These are phyloP conservation scores for Polydesmus complanatus DNA, from an alignment of 2,888 invertebrate species.

Conservation along the genomic window DNA sequence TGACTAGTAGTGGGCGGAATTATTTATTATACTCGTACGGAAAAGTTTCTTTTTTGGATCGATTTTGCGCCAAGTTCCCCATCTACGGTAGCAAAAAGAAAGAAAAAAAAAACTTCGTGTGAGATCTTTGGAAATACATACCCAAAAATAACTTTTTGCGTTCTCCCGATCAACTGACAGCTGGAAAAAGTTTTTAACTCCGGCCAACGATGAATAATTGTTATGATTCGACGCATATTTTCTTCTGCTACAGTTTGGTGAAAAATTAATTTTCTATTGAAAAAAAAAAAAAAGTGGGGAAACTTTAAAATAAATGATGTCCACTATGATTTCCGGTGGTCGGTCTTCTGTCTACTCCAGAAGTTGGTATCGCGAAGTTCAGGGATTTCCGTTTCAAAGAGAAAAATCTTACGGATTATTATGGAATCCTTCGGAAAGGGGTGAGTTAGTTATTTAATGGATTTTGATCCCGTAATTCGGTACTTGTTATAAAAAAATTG, in stretches of 20 bases:
- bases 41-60: background rate
- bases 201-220: too few species aligned
- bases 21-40: background rate
- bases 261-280: background rate
- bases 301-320: slow-evolving; percentile 4
- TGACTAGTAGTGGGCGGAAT: background rate
- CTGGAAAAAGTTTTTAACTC: too few species aligned
- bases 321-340: slow-evolving; percentile 2
- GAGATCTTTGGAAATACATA: too few species aligned
- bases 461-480: background rate
- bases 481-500: background rate
- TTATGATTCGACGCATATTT: background rate
- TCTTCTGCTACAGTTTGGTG: background rate
- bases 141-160: too few species aligned
- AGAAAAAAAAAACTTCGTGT: too few species aligned
- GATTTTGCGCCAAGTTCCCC: background rate
- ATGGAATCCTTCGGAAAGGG: slow-evolving; percentile 11
- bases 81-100: background rate
- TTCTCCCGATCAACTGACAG: too few species aligned
- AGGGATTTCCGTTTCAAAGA: slow-evolving; percentile 6
- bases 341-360: background rate
- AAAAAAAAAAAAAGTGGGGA: background rate
- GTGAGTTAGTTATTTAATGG: too few species aligned
- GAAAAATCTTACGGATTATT: background rate
- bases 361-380: slow-evolving; percentile 13